phyloP scores from a whole-genome alignment of 2,113 vertebrate genomes.

The Delphinus delphis region DNA sequence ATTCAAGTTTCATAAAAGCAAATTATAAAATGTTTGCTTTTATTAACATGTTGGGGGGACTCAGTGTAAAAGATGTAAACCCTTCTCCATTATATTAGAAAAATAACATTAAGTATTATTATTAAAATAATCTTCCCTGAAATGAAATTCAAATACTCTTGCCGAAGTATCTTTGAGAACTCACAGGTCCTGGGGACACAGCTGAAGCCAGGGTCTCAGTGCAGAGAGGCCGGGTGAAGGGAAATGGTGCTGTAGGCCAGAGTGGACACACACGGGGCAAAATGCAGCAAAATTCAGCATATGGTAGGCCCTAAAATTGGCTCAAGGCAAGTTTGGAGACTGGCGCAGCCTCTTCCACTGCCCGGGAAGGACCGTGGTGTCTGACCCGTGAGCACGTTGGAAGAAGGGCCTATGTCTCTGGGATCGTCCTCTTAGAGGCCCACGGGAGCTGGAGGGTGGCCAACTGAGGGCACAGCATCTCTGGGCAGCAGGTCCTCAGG shows the following conservation, averaged over 20 bases:
- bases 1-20: background rate
- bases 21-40: background rate
- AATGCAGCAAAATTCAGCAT: background rate
- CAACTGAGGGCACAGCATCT: background rate
- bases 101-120: background rate
- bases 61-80: background rate
- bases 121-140: background rate
- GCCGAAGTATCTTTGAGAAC: background rate
- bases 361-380: accelerated
- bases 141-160: background rate
- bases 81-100: background rate
- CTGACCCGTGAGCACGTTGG: background rate
- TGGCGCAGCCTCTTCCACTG: accelerated
- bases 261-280: accelerated
- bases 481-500: background rate
- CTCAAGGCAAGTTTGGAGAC: background rate
- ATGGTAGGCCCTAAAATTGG: too few relatives aligned
- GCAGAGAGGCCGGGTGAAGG: background rate
- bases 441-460: accelerated
- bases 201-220: background rate
- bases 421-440: background rate
- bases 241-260: too few relatives aligned
- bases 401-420: background rate
- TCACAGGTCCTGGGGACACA: background rate
- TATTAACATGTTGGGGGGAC: background rate